Evolutionary conservation across 2,888 invertebrate species (phyloP), one percentile per base, ranked within the genome.

Genomic region (Hirtodrosophila alboralis): DNA sequence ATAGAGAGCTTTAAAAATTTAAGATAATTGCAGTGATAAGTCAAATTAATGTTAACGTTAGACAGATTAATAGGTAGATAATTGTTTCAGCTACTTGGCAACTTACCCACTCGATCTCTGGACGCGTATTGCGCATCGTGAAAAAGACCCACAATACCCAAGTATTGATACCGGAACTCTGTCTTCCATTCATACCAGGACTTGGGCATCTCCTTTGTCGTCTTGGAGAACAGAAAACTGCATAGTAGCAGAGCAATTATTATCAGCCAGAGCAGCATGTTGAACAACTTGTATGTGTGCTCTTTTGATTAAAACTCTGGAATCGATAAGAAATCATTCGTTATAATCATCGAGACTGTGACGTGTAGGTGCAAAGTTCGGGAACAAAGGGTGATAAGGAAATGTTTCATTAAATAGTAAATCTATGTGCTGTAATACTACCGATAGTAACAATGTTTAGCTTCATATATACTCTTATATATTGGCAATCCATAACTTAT

Each of bases 1-100:
- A 75, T 93, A 92, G 78, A 94, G 91, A 86, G 92, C 95, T 93
- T 48, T 37, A 26, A 38, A 41, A 7, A 41, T 3, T 48, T 48
- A 16, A 43, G 23, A 61, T 40, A 65, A 57, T 38, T 13, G 49
- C 21, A 2, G n/a, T 30, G 27, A 28, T 45, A 40, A 53, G 38
- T 40, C 4, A 3, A 43, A 30, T 53, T 62, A 44, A 34, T 47
- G 37, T 53, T 62, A 44, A 34, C 44, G 37, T 7, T 23, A 23
- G 23, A 23, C 23, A 23, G 8, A 8, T 14, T n/a, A 12, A 37
- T 6, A 8, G 26, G 27, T 43, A 40, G 41, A 33, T 31, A 41
- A 67, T 56, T 63, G 26, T 31, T 8, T 12, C 16, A 7, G 12
- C 2, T 28, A 7, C 5, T 37, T 3, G 27, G 2, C 2, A 9